A percentile compares a stretch with the other conserved stretches of the same genome.
phyloP scores from a whole-genome alignment of 2,888 invertebrate genomes.

The Andrena bicolor region DNA sequence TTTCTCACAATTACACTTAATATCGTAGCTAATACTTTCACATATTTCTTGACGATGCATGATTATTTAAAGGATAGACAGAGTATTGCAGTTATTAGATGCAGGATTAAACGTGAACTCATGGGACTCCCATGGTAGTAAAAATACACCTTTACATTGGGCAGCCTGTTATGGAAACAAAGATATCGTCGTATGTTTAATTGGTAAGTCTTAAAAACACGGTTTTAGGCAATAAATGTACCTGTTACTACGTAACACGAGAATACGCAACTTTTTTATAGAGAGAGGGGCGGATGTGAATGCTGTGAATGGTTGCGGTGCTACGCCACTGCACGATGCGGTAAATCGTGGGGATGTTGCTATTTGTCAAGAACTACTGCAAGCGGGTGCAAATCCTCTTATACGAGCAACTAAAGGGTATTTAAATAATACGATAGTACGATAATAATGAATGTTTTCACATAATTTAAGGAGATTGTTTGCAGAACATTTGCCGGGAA shows the following conservation, averaged over 20 bases:
- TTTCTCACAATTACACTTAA: constrained; percentile 21
- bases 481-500: constrained; percentile 82
- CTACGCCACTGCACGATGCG: constrained; percentile 88
- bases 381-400: constrained; percentile 87
- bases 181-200: constrained; percentile 86
- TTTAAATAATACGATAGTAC: constrained; percentile 19
- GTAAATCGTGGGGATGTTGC: constrained; percentile 86
- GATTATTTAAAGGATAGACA: constrained; percentile 84
- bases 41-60: background rate
- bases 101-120: constrained; percentile 88
- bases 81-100: constrained; percentile 87
- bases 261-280: constrained; percentile 61
- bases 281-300: constrained; percentile 88
- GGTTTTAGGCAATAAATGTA: background rate
- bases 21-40: background rate
- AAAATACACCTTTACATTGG: constrained; percentile 89
- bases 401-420: constrained; percentile 86
- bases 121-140: constrained; percentile 87
- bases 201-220: constrained; percentile 82
- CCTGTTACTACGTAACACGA: background rate
- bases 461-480: background rate
- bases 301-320: constrained; percentile 87
- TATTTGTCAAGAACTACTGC: constrained; percentile 86
- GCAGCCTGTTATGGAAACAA: constrained; percentile 88
- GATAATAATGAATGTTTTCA: background rate